Base-by-base conservation (phyloP, 2,888 invertebrate species). In the Clivina fossor region DNA sequence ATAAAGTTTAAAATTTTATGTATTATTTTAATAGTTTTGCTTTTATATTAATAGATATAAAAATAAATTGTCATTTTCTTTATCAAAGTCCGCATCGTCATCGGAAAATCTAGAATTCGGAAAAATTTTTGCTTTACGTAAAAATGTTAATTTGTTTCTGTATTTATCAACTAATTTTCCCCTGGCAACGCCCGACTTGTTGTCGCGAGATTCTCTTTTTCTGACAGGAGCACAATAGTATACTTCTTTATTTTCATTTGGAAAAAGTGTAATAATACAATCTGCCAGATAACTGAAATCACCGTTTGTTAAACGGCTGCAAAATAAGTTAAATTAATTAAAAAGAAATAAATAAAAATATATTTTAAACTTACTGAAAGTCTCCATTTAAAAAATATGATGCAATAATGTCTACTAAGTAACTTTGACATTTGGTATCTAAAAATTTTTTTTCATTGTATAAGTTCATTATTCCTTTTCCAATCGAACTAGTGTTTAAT, bases 161-260 rank as follows among this genome's bases (percentile, higher is more conserved):
- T 44, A 44, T 28, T 44, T 44, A 13, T 44, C 44, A 24, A 44
- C 44, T 11, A 44, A 26, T 44, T 44, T 44, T 16, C 44, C 30
- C 11, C 24, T 4, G n/a, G 28, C 24, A 22, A 44, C 13, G 24
- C 28, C 44, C 9, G 44, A 24, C 16, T 28, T 20, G n/a, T 44
- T 22, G 18, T 11, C 26, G 16, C 18, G 24, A 3, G 44, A 44
- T 18, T 44, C 44, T 28, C 28, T 26, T 28, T 44, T 44, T n/a
- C 44, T 44, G 16, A 44, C 44, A 11, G 44, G 26, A 1, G 44
- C 28, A 4, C 24, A 28, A 18, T 26, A 28, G 16, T 44, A 44
- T 28, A 28, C 44, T 30, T 44, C 44, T 16, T 24, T 11, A 18
- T n/a, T 28, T 44, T 44, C 44, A 15, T 24, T 28, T 9, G 28